A percentile compares a stretch with the other conserved stretches of the same genome.
Evolutionary conservation across 2,797 vertebrate species (phyloP).

Genomic region (Okamejei kenojei): DNA sequence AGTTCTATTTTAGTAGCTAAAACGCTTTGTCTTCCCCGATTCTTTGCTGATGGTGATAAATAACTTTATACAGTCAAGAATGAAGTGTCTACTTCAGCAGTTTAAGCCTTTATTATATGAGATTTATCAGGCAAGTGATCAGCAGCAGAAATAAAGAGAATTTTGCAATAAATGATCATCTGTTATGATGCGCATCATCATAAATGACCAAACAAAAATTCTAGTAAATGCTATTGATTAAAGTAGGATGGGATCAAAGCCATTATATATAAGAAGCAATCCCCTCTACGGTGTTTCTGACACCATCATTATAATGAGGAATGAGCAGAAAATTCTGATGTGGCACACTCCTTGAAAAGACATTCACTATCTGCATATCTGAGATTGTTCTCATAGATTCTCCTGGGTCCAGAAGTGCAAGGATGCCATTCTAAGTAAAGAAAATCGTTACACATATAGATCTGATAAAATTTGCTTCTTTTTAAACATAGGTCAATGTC

Average conservation of each 20-base stretch:
- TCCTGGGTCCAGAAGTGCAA: background rate
- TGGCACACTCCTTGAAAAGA: background rate
- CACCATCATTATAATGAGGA: slow-evolving; percentile 7
- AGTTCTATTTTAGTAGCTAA: background rate
- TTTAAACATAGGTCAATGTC: background rate
- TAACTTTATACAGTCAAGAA: background rate
- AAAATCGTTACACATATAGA: slow-evolving; percentile 16
- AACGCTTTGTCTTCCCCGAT: background rate
- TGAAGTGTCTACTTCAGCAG: background rate
- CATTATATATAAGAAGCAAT: background rate
- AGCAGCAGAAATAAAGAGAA: too few relatives aligned
- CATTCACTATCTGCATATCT: slow-evolving; percentile 29
- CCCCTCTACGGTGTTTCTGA: background rate
- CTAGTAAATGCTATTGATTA: slow-evolving; percentile 29
- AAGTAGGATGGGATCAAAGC: slow-evolving; percentile 2
- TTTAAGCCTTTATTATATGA: background rate
- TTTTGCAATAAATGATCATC: slow-evolving; percentile 15
- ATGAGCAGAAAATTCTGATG: slow-evolving; percentile 15
- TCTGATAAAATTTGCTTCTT: slow-evolving; percentile 10
- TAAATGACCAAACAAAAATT: slow-evolving; percentile 23
- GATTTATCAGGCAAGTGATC: background rate
- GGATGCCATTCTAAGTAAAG: background rate
- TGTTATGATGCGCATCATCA: slow-evolving; percentile 5
- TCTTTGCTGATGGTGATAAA: background rate
- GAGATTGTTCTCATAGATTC: slow-evolving; percentile 28